Conservation (phyloP, 2,797 vertebrate species). For the Channallabes apus region DNA sequence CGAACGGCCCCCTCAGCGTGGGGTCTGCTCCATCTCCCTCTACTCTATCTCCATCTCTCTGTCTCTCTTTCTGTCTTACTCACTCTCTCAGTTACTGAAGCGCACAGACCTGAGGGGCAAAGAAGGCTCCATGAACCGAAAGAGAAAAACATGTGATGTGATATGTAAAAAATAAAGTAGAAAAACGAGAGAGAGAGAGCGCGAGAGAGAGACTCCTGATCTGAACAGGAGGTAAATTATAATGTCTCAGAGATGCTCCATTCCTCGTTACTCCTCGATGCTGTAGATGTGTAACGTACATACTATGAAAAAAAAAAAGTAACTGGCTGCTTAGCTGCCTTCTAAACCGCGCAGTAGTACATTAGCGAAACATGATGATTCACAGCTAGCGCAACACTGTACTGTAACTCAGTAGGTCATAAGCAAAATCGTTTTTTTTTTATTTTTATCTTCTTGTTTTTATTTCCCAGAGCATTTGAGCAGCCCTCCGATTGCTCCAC, state of each 20-base stretch:
- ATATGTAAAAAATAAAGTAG: background rate
- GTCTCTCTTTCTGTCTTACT: background rate
- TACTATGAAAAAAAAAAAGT: background rate
- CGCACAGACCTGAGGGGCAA: slow-evolving; percentile 9
- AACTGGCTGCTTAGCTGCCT: too few species aligned
- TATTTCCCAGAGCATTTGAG: background rate
- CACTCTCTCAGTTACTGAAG: background rate
- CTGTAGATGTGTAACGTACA: too few species aligned
- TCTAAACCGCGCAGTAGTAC: background rate
- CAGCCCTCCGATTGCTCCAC: background rate
- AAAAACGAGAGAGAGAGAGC: too few species aligned
- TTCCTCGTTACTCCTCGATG: background rate
- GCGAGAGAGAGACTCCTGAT: background rate
- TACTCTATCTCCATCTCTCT: background rate
- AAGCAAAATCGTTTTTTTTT: background rate
- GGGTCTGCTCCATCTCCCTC: slow-evolving; percentile 6
- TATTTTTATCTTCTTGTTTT: background rate
- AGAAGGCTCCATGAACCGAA: background rate
- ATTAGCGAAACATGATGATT: too few species aligned
- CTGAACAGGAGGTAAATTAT: background rate
- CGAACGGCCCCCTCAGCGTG: slow-evolving; percentile 23
- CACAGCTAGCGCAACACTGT: background rate
- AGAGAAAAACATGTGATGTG: background rate
- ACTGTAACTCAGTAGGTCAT: background rate
- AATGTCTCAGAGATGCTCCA: background rate